Conservation (phyloP, 2,888 invertebrate genomes). For the Morinoia aosen region DNA sequence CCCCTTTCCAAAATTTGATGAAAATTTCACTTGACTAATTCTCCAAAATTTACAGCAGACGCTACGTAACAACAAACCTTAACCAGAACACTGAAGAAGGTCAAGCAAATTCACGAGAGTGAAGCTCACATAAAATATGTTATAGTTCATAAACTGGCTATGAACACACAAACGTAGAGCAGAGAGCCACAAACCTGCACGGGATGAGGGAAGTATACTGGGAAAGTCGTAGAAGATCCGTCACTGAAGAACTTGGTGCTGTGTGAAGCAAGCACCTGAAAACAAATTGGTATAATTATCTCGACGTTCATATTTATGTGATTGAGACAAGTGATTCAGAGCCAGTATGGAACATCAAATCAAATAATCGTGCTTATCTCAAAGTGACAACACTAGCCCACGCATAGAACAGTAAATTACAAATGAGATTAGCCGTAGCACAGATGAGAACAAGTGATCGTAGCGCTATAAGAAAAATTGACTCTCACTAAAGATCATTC, state of each 20-base stretch:
- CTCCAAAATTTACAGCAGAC: background rate
- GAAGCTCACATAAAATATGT: background rate
- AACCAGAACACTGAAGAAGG: background rate
- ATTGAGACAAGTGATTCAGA: no score
- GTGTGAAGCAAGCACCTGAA: constrained; percentile 86
- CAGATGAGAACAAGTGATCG: background rate
- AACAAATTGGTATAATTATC: background rate
- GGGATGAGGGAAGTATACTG: constrained; percentile 85
- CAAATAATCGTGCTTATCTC: background rate
- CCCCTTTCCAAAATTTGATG: background rate
- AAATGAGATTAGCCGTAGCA: background rate
- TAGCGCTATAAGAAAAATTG: background rate
- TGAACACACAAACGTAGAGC: background rate
- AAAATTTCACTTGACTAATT: background rate
- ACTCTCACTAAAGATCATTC: background rate
- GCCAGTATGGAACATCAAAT: background rate
- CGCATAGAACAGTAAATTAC: background rate
- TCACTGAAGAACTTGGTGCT: constrained; percentile 96
- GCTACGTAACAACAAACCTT: background rate
- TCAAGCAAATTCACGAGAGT: background rate
- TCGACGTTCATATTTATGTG: background rate
- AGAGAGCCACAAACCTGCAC: constrained; percentile 72
- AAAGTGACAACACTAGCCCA: background rate
- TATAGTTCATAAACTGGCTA: background rate
- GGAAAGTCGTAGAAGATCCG: constrained; percentile 95